These are phyloP conservation scores for Mythimna impura DNA, from an alignment of 2,888 invertebrate species.

Conservation along the genomic window DNA sequence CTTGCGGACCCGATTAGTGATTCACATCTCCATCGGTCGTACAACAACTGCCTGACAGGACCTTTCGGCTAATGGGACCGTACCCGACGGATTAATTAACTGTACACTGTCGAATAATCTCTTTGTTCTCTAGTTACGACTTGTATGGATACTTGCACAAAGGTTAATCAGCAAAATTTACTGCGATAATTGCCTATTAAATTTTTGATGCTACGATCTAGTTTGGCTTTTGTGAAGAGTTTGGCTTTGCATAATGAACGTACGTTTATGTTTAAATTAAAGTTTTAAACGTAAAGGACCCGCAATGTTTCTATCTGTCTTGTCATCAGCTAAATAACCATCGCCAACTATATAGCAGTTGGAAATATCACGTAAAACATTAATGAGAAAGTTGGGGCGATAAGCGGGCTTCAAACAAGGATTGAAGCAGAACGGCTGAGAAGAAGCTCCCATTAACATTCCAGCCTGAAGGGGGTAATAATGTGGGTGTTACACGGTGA, in stretches of 20 bases:
- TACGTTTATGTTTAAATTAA: not conserved
- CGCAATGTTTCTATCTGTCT: not conserved
- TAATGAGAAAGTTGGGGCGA: slow-evolving; percentile 79
- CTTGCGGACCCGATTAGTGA: slow-evolving; percentile 65
- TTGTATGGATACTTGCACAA: slow-evolving; percentile 62
- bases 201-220: slow-evolving; percentile 46
- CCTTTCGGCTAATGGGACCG: slow-evolving; percentile 75
- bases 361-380: slow-evolving; percentile 77
- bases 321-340: slow-evolving; percentile 22
- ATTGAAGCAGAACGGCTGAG: slow-evolving; percentile 74
- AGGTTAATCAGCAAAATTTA: slow-evolving; percentile 67
- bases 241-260: slow-evolving; percentile 16
- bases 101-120: slow-evolving; percentile 75
- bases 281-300: not conserved
- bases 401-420: slow-evolving; percentile 76
- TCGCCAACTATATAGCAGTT: slow-evolving; percentile 57
- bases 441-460: slow-evolving; percentile 81
- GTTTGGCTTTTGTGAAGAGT: slow-evolving; percentile 29
- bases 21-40: slow-evolving; percentile 62
- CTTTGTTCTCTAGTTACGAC: slow-evolving; percentile 69
- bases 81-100: slow-evolving; percentile 81
- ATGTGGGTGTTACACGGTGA: slow-evolving; percentile 80
- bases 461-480: slow-evolving; percentile 77
- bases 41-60: slow-evolving; percentile 56
- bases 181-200: slow-evolving; percentile 68